Conservation (phyloP, 2,888 invertebrate species). For the Dysmachus trigonus region DNA sequence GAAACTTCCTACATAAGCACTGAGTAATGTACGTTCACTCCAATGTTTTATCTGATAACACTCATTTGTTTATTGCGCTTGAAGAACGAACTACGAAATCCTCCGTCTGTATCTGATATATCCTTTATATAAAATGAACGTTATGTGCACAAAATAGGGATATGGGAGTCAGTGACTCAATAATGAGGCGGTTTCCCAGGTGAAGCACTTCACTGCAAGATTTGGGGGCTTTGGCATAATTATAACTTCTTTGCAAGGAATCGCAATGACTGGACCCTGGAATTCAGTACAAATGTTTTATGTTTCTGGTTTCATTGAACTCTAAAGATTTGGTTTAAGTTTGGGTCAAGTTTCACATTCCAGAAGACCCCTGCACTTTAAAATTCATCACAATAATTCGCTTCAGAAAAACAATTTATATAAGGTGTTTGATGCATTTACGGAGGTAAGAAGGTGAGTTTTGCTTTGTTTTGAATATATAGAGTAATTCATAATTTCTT, state of each 20-base stretch:
- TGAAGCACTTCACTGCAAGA: neutral
- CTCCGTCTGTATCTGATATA: constrained; percentile 18
- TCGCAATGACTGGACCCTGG: neutral
- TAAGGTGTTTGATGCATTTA: no score
- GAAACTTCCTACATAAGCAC: constrained; percentile 45
- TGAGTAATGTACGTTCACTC: constrained; percentile 46
- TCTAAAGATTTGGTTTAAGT: no score
- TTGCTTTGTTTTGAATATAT: no score
- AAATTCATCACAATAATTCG: no score
- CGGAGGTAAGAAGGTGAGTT: no score
- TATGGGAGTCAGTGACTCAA: neutral
- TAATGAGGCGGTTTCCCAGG: neutral
- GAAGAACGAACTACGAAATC: constrained; percentile 28
- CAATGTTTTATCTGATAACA: constrained; percentile 48
- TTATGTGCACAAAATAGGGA: constrained; percentile 1
- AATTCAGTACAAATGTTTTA: no score
- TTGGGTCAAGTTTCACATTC: no score
- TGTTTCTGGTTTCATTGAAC: no score
- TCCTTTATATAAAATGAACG: constrained; percentile 24
- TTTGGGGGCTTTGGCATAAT: neutral
- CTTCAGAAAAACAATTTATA: no score
- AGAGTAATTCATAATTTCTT: no score
- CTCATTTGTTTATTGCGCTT: constrained; percentile 49
- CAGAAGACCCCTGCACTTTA: no score
- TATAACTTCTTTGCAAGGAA: neutral